Evolutionary conservation across 2,113 vertebrate genomes (phyloP).

Genomic region (Epinephelus moara): DNA sequence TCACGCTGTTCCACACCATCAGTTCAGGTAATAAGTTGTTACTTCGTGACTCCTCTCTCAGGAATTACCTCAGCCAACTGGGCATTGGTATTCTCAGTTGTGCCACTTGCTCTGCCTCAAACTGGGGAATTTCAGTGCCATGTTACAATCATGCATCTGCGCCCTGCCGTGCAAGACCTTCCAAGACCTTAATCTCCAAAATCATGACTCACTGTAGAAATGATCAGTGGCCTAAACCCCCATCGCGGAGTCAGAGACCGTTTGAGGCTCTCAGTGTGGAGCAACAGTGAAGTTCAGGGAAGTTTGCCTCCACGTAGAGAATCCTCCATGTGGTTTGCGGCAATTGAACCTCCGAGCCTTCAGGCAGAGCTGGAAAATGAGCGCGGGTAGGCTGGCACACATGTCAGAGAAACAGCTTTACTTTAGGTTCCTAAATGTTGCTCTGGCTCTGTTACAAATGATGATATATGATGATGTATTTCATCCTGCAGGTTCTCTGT

Average conservation of each 20-base stretch:
- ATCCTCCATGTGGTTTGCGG: constrained; percentile 20
- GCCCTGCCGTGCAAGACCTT: constrained; percentile 8
- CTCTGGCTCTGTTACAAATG: not conserved
- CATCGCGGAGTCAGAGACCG: not conserved
- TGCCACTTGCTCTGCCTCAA: constrained; percentile 33
- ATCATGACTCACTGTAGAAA: too few relatives aligned
- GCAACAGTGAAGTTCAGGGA: constrained; percentile 4
- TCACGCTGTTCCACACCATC: not conserved
- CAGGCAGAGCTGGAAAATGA: constrained; percentile 5
- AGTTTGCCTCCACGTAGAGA: constrained; percentile 30
- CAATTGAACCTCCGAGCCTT: constrained; percentile 27
- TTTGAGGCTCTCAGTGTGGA: constrained; percentile 19
- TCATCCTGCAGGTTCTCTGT: not conserved
- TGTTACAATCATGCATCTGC: constrained; percentile 15
- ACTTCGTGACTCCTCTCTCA: not conserved
- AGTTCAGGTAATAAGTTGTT: constrained; percentile 25
- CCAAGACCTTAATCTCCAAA: constrained; percentile 2
- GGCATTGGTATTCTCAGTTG: constrained; percentile 17
- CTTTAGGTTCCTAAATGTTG: not conserved
- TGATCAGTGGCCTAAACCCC: not conserved
- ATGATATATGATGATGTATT: not conserved
- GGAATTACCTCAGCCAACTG: constrained; percentile 39
- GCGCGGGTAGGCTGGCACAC: not conserved
- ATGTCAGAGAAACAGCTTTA: constrained; percentile 31
- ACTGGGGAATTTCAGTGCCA: not conserved